Percentiles rank a stretch among this genome's conserved stretches.
Evolutionary conservation across 2,797 vertebrate genomes (phyloP).

Genomic region (Urosaurus nigricauda): DNA sequence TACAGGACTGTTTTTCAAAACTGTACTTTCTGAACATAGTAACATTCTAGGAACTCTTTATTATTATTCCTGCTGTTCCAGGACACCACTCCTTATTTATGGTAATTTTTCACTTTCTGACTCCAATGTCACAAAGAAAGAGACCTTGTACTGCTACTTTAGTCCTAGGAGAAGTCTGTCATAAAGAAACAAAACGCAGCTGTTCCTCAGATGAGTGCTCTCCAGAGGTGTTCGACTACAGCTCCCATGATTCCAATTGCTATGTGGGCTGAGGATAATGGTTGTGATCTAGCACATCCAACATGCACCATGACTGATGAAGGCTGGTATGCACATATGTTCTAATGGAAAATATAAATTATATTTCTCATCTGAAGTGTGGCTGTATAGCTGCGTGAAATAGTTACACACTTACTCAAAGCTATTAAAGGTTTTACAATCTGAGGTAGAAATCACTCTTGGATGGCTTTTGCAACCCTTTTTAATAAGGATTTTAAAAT

Average conservation of each 20-base stretch:
- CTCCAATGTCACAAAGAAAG: neutral
- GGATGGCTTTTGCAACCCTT: neutral
- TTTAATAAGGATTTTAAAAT: neutral
- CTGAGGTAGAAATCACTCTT: neutral
- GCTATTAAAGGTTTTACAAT: neutral
- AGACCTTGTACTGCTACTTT: neutral
- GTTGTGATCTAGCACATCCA: neutral
- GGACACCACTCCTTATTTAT: neutral
- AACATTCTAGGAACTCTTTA: neutral
- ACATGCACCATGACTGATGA: neutral
- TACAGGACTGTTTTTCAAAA: neutral
- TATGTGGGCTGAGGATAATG: neutral
- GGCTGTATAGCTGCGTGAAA: neutral
- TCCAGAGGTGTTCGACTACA: neutral
- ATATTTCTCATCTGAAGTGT: neutral
- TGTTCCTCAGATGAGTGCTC: neutral
- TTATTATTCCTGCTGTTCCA: neutral
- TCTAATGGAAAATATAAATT: neutral
- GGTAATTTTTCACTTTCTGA: neutral
- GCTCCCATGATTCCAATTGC: neutral
- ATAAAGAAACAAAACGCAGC: neutral
- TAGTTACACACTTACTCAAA: neutral
- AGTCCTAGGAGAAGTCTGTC: neutral
- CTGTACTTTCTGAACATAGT: neutral
- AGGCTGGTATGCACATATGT: neutral